These are phyloP conservation scores for Rhopalosiphum padi DNA, from an alignment of 1,140 invertebrate genomes.

Conservation along the genomic window DNA sequence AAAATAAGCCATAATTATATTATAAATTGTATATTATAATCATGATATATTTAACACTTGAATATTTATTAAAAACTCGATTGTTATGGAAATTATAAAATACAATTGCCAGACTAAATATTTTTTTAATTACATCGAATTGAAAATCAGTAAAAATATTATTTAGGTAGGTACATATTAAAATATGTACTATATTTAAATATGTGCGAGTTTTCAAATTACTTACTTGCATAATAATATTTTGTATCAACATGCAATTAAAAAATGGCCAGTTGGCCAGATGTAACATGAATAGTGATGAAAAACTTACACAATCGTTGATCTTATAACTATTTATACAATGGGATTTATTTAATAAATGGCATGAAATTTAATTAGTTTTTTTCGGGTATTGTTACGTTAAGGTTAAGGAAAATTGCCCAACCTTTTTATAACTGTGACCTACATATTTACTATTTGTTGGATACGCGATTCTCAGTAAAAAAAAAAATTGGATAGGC, in stretches of 20 bases:
- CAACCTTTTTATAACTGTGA: too few species aligned
- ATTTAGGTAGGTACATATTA: not conserved
- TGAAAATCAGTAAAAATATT: not conserved
- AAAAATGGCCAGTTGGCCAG: not conserved
- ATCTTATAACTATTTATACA: too few species aligned
- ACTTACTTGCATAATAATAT: not conserved
- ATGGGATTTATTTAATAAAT: not conserved
- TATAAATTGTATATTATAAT: not conserved
- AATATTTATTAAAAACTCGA: conserved; percentile 9
- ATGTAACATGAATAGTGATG: not conserved
- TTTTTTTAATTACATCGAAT: not conserved
- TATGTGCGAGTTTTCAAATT: not conserved
- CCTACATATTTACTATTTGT: too few species aligned
- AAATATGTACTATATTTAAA: not conserved
- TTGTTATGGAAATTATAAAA: not conserved
- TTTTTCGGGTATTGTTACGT: not conserved
- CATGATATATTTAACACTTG: not conserved
- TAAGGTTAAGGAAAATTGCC: not conserved
- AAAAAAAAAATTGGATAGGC: too few species aligned
- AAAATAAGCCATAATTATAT: not conserved
- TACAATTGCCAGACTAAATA: not conserved
- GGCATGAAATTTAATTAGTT: not conserved
- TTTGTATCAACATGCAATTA: not conserved
- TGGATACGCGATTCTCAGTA: too few species aligned
- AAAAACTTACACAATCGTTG: not conserved